Evolutionary conservation across 1,140 invertebrate genomes (phyloP), one percentile per base, ranked within the genome.

Genomic region (Drosophila ogumai): DNA sequence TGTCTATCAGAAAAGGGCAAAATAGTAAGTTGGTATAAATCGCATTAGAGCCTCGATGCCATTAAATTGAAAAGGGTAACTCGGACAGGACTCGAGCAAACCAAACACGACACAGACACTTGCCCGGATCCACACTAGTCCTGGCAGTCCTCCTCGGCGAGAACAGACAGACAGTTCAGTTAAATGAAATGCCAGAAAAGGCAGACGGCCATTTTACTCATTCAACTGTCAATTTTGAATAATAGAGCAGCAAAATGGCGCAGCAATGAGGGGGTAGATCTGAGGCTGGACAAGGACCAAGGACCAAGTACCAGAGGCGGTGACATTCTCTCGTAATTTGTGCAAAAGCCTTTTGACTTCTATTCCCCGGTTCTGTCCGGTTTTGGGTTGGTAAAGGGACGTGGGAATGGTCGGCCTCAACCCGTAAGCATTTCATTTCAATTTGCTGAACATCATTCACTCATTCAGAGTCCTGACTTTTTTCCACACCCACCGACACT

Each of bases 191-290:
- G 75, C 55, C 79, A 71, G 75, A 64, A 65, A 60, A 59, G 40
- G 34, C 58, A 47, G 50, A 71, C 75, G 77, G 80, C 85, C 84
- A 88, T 79, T 88, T 88, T 68, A 79, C 81, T 80, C 81, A 90
- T 81, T 88, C 86, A 88, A 75, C 86, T 90, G 81, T 85, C 86
- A 90, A 85, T 90, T 90, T 90, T 90, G 86, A 90, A 90, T 90
- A 90, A 90, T 85, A 81, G 81, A 85, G 63, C 74, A 85, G 75
- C 78, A 84, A 88, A 90, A 81, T 90, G 84, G 79, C 77, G 80
- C 77, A 85, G 90, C 84, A 84, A 88, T 90, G 67, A 61, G 50
- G 34, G 34, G 41, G 34, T 31, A n/a, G 15, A 19, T 32, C 41
- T 19, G 50, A 59, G 43, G 40, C 50, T 67, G 34, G 31, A 43